Conservation (phyloP, 2,113 vertebrate genomes). For the Microtus pennsylvanicus region DNA sequence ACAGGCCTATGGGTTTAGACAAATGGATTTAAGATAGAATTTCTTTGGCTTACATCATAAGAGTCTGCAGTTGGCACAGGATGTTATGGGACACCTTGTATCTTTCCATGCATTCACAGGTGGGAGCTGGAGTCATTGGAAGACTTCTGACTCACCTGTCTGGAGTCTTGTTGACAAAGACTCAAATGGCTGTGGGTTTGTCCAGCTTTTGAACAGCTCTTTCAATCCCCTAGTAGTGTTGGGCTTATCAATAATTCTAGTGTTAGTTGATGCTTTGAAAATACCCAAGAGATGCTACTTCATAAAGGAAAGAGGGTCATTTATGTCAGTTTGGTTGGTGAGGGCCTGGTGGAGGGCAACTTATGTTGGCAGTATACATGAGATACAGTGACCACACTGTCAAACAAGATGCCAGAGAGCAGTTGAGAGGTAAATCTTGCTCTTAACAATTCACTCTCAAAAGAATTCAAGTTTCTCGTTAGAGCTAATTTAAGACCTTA, state of each 20-base stretch:
- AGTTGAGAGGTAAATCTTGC: background rate
- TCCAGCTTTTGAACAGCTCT: background rate
- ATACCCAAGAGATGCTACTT: background rate
- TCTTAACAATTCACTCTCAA: background rate
- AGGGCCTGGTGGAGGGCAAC: background rate
- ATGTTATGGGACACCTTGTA: background rate
- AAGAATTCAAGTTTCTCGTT: background rate
- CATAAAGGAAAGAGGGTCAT: background rate
- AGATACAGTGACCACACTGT: background rate
- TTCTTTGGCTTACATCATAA: slow-evolving; percentile 3
- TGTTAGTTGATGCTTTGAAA: background rate
- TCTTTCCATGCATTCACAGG: background rate
- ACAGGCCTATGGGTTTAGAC: slow-evolving; percentile 7
- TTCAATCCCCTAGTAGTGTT: background rate
- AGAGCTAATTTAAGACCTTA: background rate
- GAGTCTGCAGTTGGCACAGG: background rate
- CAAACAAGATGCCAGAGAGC: background rate
- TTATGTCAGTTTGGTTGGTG: background rate
- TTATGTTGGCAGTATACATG: background rate
- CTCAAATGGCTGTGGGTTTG: background rate
- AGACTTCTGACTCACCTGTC: background rate
- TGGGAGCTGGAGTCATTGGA: background rate
- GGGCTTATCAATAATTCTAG: background rate
- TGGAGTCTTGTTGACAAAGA: background rate
- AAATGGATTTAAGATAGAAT: background rate